Conservation (phyloP, 2,888 invertebrate genomes). For the Caenorhabditis imperialis region DNA sequence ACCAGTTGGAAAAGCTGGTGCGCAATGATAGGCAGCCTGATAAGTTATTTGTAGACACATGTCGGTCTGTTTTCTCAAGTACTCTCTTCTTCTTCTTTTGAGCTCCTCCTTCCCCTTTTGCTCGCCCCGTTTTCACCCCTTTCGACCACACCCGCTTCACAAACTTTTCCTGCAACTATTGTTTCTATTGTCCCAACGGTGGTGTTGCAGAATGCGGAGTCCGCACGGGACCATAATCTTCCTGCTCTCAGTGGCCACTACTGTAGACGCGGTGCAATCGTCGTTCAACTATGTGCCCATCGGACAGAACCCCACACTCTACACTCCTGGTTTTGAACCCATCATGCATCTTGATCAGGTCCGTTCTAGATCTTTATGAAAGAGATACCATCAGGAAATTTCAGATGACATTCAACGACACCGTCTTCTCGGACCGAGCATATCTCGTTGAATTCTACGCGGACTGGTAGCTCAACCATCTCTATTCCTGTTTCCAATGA, state of each 20-base stretch:
- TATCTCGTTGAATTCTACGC: constrained; percentile 90
- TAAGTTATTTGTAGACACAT: constrained; percentile 49
- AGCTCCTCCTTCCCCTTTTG: neutral
- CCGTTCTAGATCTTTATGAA: neutral
- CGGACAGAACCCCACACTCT: constrained; percentile 74
- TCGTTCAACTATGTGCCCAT: constrained; percentile 60
- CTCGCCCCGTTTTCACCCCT: constrained; percentile 13
- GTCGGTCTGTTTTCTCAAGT: constrained; percentile 50
- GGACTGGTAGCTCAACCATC: constrained; percentile 83
- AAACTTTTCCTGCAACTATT: constrained; percentile 6
- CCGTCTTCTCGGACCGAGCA: constrained; percentile 82
- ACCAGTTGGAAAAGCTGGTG: constrained; percentile 40
- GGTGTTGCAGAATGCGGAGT: constrained; percentile 55
- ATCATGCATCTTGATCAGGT: constrained; percentile 74
- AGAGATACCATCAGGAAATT: constrained; percentile 5
- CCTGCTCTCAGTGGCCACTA: constrained; percentile 13
- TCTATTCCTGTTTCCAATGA: neutral
- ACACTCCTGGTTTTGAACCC: constrained; percentile 76
- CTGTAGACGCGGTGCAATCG: constrained; percentile 38
- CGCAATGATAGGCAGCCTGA: constrained; percentile 28
- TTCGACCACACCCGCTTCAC: constrained; percentile 40
- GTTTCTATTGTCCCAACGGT: too few species aligned
- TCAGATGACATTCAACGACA: constrained; percentile 74
- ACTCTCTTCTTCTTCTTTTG: constrained; percentile 30
- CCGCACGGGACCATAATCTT: constrained; percentile 39